Base-by-base conservation (phyloP, 2,888 invertebrate species). In the Trichopria drosophilae region DNA sequence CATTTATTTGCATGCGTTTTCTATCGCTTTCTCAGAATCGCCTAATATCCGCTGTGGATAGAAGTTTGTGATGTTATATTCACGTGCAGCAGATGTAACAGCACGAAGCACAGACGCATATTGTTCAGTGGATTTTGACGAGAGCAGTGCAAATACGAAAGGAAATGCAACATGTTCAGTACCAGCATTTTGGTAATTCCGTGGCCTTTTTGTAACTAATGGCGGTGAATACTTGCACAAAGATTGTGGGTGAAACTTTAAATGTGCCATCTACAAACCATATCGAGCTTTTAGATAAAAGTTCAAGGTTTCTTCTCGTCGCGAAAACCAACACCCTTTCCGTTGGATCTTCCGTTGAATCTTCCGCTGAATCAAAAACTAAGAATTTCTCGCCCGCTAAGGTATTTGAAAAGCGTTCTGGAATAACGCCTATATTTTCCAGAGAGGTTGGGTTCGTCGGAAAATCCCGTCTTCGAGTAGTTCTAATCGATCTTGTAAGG, bases 391-490 rank as follows among this genome's bases (percentile, higher is more conserved):
- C n/a, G n/a, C n/a, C n/a, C n/a, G n/a, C n/a, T 29, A 9, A 9
- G 4, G 29, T 29, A 4, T 6, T n/a, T 15, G 4, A 13, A 29
- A 6, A 29, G n/a, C 4, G n/a, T 29, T 29, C 29, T 6, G 29
- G 29, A 4, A 29, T 29, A 15, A 13, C 29, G 15, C 29, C 5
- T 29, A 7, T 13, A 13, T 4, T 15, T 29, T 29, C 9, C 12
- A 29, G 29, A 13, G 29, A 29, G n/a, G 4, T 29, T 13, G 29
- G 29, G 29, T 29, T 29, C n/a, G 29, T n/a, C n/a, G 29, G 29
- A 13, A 29, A 29, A n/a, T n/a, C n/a, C n/a, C n/a, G n/a, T n/a
- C n/a, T n/a, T n/a, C n/a, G n/a, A n/a, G n/a, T n/a, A n/a, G n/a
- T n/a, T n/a, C n/a, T n/a, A n/a, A n/a, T n/a, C n/a, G n/a, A n/a